These are phyloP conservation scores for Steinernema carpocapsae DNA, from an alignment of 2,888 invertebrate genomes.

Conservation along the genomic window DNA sequence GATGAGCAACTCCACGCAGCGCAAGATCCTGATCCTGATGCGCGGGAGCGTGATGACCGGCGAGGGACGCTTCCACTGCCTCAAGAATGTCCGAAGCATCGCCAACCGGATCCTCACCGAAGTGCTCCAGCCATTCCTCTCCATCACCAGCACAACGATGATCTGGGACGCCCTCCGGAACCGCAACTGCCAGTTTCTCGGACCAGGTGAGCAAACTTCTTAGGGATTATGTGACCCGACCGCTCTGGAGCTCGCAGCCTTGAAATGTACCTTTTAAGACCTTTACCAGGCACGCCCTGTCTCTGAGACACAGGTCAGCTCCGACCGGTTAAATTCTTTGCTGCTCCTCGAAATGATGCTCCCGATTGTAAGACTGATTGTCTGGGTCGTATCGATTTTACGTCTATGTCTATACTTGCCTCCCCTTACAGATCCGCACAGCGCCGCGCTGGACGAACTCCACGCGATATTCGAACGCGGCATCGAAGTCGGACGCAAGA, in stretches of 20 bases:
- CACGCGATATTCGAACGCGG: background rate
- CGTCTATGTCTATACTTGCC: too few relatives aligned
- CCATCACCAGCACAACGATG: background rate
- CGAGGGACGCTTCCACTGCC: background rate
- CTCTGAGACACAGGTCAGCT: too few relatives aligned
- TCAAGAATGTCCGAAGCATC: conserved; percentile 14
- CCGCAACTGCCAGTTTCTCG: background rate
- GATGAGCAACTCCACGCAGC: conserved; percentile 18
- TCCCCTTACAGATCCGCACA: background rate
- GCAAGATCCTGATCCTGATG: conserved; percentile 12
- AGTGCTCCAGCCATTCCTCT: background rate
- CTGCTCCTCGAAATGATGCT: too few relatives aligned
- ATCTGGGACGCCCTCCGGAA: conserved; percentile 22
- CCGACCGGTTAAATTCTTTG: too few relatives aligned
- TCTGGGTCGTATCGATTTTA: too few relatives aligned
- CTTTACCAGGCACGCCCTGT: too few relatives aligned
- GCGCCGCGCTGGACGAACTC: background rate
- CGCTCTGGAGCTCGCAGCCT: too few relatives aligned
- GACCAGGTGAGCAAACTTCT: background rate
- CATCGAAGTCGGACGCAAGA: background rate
- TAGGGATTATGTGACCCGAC: too few relatives aligned
- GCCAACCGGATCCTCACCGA: conserved; percentile 19
- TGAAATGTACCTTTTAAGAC: too few relatives aligned
- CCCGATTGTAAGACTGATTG: too few relatives aligned
- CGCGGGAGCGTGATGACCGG: background rate